phyloP scores from a whole-genome alignment of 2,113 vertebrate species.

The Picathartes gymnocephalus region DNA sequence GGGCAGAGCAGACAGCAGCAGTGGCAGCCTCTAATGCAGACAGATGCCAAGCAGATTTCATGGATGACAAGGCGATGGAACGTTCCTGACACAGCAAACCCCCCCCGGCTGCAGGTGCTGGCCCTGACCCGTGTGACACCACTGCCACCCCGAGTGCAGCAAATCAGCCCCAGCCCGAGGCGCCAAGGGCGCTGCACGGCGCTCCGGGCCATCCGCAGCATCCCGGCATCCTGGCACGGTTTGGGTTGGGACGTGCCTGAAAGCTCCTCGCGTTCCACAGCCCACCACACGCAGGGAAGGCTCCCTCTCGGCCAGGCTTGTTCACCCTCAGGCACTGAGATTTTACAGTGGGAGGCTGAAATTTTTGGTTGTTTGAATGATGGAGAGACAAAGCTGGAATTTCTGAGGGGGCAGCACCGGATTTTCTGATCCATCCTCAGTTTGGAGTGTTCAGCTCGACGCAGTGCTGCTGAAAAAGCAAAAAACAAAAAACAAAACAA shows the following conservation, averaged over 20 bases:
- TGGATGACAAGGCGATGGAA: constrained; percentile 38
- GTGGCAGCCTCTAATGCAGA: constrained; percentile 19
- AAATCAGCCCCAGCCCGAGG: not conserved
- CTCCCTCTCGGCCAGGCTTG: not conserved
- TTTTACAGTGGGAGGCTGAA: not conserved
- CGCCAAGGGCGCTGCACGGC: not conserved
- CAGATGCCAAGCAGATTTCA: constrained; percentile 8
- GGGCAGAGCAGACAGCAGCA: constrained; percentile 24
- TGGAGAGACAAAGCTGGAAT: not conserved
- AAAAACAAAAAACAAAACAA: not conserved
- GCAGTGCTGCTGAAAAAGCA: not conserved
- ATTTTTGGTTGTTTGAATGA: not conserved
- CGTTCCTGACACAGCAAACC: not conserved
- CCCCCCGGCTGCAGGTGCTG: not conserved
- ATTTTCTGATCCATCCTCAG: not conserved
- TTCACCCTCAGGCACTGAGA: not conserved
- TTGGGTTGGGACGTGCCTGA: not conserved
- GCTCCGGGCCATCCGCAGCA: not conserved
- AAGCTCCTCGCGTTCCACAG: not conserved
- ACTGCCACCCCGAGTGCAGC: not conserved
- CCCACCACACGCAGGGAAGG: not conserved
- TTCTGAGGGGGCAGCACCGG: not conserved
- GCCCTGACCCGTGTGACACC: not conserved
- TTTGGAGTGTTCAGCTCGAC: not conserved
- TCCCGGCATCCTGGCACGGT: not conserved